Conservation (phyloP, 1,140 invertebrate genomes). For the Bombus terrestris region DNA sequence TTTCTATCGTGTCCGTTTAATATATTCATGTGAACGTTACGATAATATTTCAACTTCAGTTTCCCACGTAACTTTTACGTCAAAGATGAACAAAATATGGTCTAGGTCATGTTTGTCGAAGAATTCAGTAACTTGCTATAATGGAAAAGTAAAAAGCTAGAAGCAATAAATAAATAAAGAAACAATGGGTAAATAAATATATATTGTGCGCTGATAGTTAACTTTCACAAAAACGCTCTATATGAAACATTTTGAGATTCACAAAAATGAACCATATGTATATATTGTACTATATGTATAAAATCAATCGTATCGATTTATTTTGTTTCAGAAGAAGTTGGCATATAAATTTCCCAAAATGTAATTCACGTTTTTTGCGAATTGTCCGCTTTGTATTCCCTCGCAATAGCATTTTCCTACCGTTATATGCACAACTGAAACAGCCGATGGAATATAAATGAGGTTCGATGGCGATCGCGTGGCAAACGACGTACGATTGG, state of each 20-base stretch:
- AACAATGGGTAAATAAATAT: too few species aligned
- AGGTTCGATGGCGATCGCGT: not conserved
- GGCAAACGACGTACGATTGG: conserved; percentile 31
- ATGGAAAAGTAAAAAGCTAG: too few species aligned
- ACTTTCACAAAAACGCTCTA: not conserved
- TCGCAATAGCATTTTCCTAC: not conserved
- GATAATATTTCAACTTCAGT: too few species aligned
- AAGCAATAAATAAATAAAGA: not conserved
- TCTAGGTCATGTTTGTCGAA: too few species aligned
- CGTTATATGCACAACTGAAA: conserved; percentile 6
- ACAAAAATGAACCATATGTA: too few species aligned
- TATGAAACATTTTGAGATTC: not conserved
- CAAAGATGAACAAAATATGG: too few species aligned
- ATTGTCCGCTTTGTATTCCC: not conserved
- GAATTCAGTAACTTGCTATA: too few species aligned
- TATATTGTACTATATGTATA: too few species aligned
- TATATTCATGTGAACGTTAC: too few species aligned
- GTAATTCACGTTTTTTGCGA: not conserved
- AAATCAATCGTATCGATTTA: not conserved
- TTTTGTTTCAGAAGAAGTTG: not conserved
- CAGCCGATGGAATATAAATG: conserved; percentile 12
- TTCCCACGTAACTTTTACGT: too few species aligned
- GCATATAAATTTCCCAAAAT: not conserved
- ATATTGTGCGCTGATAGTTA: too few species aligned
- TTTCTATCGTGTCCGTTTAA: too few species aligned